These are phyloP conservation scores for Excalfactoria chinensis DNA, from an alignment of 2,113 vertebrate genomes.

Conservation along the genomic window DNA sequence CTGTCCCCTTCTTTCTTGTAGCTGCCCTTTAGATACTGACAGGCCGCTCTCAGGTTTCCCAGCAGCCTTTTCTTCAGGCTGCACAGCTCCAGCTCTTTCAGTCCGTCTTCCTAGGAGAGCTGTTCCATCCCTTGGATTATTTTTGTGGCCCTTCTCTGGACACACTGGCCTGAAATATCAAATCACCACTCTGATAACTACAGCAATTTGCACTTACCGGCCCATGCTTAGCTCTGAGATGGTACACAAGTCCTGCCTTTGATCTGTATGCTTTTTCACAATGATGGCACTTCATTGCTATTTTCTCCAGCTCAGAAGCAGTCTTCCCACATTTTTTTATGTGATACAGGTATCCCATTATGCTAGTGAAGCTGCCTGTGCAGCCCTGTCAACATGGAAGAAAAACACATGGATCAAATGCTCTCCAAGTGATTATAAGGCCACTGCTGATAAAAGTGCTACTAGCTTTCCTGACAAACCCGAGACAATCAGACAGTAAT, in stretches of 20 bases:
- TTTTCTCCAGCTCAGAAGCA: conserved; percentile 90
- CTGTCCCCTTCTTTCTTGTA: too few species aligned
- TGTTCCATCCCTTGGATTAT: not conserved
- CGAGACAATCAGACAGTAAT: not conserved
- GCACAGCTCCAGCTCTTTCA: not conserved
- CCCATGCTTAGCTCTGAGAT: conserved; percentile 90
- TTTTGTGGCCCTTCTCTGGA: not conserved
- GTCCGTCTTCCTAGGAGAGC: not conserved
- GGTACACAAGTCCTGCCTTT: conserved; percentile 92
- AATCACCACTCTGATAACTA: accelerated
- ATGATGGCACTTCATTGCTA: conserved; percentile 90
- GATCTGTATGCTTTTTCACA: conserved; percentile 92
- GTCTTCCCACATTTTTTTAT: conserved; percentile 93
- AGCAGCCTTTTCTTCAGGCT: not conserved
- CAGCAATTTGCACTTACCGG: conserved; percentile 82
- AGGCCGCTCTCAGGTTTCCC: not conserved
- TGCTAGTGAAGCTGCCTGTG: conserved; percentile 90
- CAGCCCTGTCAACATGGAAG: conserved; percentile 84
- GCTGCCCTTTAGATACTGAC: not conserved
- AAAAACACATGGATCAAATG: not conserved
- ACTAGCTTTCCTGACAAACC: not conserved
- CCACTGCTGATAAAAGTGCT: not conserved
- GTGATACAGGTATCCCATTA: conserved; percentile 95
- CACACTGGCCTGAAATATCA: not conserved
- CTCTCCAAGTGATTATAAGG: not conserved